phyloP scores from a whole-genome alignment of 2,113 vertebrate species.

The Nestor notabilis region DNA sequence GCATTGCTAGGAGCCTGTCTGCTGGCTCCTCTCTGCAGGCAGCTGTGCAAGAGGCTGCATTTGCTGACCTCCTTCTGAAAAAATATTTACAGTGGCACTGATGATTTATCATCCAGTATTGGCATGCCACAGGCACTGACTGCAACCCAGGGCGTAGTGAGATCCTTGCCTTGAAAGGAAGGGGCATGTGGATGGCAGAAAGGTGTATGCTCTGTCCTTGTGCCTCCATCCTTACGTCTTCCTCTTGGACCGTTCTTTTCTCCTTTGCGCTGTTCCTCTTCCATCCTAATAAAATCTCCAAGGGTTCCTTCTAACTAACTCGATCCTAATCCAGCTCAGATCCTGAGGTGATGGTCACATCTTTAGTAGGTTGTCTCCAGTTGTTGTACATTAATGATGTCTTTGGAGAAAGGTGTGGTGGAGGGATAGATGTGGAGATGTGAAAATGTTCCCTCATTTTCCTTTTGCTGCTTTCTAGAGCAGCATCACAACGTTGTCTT shows the following conservation, averaged over 20 bases:
- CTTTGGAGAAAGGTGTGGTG: background rate
- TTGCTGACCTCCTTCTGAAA: conserved; percentile 18
- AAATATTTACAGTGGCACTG: conserved; percentile 7
- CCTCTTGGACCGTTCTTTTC: background rate
- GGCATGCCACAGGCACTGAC: conserved; percentile 27
- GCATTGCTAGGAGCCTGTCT: background rate
- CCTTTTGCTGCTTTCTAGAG: background rate
- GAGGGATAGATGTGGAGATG: background rate
- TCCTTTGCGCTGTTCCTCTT: background rate
- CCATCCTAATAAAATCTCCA: background rate
- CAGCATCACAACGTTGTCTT: background rate
- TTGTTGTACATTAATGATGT: background rate
- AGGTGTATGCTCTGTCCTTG: background rate
- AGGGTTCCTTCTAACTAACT: background rate
- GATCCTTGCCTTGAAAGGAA: conserved; percentile 12
- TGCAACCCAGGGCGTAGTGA: background rate
- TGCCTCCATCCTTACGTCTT: background rate
- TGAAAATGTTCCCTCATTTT: background rate
- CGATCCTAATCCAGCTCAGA: background rate
- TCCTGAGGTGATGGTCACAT: background rate
- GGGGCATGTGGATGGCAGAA: background rate
- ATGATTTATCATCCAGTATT: background rate
- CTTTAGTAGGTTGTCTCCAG: background rate
- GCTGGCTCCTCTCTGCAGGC: conserved; percentile 3
- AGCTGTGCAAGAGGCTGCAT: background rate